These are phyloP conservation scores for Brachypalpus laphriformis DNA, from an alignment of 2,888 invertebrate genomes.

Conservation along the genomic window DNA sequence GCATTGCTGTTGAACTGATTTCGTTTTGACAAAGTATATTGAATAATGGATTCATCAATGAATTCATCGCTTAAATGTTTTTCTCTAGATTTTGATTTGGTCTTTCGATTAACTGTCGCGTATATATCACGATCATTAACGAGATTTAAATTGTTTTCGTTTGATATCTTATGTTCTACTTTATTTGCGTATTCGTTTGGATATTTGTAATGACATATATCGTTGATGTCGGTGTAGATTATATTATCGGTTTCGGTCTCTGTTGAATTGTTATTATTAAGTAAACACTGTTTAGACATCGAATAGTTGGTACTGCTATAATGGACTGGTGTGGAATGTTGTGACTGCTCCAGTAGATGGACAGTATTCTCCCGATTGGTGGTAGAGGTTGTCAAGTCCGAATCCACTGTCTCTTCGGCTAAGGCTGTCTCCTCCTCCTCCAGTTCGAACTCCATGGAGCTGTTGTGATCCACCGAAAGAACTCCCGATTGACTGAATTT, in stretches of 20 bases:
- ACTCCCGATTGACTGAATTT: conserved; percentile 81
- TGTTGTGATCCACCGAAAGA: conserved; percentile 83
- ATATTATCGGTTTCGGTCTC: conserved; percentile 83
- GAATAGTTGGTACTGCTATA: conserved; percentile 83
- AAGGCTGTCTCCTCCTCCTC: conserved; percentile 81
- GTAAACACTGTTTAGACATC: conserved; percentile 83
- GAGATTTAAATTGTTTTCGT: conserved; percentile 79
- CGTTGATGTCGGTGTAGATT: conserved; percentile 83
- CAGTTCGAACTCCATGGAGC: conserved; percentile 83
- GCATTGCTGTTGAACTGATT: conserved; percentile 75
- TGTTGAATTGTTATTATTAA: conserved; percentile 81
- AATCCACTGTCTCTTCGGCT: conserved; percentile 82
- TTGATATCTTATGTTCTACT: conserved; percentile 80
- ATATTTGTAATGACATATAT: conserved; percentile 81
- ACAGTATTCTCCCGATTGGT: conserved; percentile 84
- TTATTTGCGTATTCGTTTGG: conserved; percentile 77
- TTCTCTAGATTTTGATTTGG: conserved; percentile 81
- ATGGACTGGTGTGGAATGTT: conserved; percentile 82
- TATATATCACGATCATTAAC: conserved; percentile 82
- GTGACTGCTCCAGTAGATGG: conserved; percentile 82
- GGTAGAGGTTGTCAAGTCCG: conserved; percentile 84
- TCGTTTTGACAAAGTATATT: conserved; percentile 80
- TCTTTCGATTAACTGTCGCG: conserved; percentile 83
- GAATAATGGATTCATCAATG: conserved; percentile 81
- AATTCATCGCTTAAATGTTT: conserved; percentile 83